Evolutionary conservation across 2,113 vertebrate species (phyloP).

Genomic region (Cheirogaleus medius): DNA sequence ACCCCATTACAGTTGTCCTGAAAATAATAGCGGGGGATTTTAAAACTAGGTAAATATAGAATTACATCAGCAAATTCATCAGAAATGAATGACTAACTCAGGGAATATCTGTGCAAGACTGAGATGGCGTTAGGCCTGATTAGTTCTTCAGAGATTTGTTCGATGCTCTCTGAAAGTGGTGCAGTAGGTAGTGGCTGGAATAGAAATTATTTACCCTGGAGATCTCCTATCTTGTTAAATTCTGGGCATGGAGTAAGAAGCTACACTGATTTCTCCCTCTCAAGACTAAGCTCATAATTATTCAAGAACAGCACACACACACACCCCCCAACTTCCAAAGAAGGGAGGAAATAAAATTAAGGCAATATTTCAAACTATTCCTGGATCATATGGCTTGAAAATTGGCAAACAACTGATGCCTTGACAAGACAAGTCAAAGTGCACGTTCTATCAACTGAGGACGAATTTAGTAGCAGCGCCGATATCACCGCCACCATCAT

Average conservation of each 20-base stretch:
- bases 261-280: constrained; percentile 37
- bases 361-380: not conserved
- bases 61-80: not conserved
- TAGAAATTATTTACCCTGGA: constrained; percentile 23
- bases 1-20: not conserved
- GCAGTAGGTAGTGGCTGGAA: not conserved
- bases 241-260: not conserved
- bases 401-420: not conserved
- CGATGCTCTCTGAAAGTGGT: not conserved
- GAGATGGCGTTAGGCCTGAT: not conserved
- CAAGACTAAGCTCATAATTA: constrained; percentile 3
- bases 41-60: not conserved
- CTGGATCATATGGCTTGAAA: not conserved
- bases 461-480: not conserved
- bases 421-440: not conserved
- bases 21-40: not conserved
- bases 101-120: constrained; percentile 41
- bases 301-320: not conserved
- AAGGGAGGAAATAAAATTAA: not conserved
- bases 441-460: not conserved
- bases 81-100: constrained; percentile 23
- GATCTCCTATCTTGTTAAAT: constrained; percentile 22
- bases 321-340: not conserved
- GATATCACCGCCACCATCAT: too few species aligned
- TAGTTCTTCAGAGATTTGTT: not conserved